A percentile compares a stretch with the other conserved stretches of the same genome.
Conservation (phyloP, 2,113 vertebrate genomes). For the Lethenteron camtschaticum region DNA sequence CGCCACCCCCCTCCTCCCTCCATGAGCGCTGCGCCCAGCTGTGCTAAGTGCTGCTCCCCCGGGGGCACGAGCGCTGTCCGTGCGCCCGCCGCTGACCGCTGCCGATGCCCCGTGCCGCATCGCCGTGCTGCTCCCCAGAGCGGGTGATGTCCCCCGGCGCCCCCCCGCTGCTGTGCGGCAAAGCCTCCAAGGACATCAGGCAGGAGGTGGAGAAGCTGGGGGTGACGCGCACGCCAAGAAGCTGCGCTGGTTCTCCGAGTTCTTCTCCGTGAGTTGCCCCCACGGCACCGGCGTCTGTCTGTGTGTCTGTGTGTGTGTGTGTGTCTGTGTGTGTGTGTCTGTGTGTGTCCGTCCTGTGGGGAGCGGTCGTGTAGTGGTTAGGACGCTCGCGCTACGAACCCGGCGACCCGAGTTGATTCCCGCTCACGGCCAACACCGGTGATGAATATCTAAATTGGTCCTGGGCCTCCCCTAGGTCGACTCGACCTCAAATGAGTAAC, state of each 20-base stretch:
- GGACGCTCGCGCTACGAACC: background rate
- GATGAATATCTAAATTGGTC: too few relatives aligned
- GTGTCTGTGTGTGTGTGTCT: background rate
- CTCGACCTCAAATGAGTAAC: too few relatives aligned
- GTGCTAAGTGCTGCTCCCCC: too few relatives aligned
- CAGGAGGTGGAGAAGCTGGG: constrained; percentile 64
- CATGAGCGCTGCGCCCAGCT: too few relatives aligned
- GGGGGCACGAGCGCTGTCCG: too few relatives aligned
- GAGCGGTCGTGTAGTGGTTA: too few relatives aligned
- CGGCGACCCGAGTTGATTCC: background rate
- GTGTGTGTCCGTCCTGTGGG: background rate
- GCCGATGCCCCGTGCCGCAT: too few relatives aligned
- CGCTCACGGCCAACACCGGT: background rate
- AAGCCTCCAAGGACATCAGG: constrained; percentile 67
- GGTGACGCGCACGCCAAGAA: constrained; percentile 38
- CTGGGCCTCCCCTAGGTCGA: too few relatives aligned
- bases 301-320: background rate
- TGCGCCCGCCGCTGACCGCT: too few relatives aligned
- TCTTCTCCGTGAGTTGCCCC: constrained; percentile 47
- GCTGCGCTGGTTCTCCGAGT: constrained; percentile 76
- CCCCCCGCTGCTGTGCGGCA: constrained; percentile 65
- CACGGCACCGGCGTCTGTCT: background rate
- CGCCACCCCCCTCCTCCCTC: too few relatives aligned
- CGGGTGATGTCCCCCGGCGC: constrained; percentile 41
- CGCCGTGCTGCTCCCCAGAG: constrained; percentile 24